Base-by-base conservation (phyloP, 2,113 vertebrate genomes). In the Strigops habroptila region DNA sequence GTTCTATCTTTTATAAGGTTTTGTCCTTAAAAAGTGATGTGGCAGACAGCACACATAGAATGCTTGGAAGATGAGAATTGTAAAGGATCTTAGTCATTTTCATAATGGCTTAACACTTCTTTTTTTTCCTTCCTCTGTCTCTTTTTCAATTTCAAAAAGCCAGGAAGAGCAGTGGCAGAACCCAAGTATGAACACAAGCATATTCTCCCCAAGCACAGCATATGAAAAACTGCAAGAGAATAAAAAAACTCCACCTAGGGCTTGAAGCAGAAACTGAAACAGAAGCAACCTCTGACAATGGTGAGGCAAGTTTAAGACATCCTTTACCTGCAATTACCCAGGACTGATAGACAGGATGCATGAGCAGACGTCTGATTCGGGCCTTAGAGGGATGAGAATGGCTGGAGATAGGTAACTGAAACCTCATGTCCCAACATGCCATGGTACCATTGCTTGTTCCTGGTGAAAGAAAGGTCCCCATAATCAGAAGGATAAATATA, bases 391-490 rank as follows among this genome's bases (percentile, higher is more conserved):
- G 99, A 82, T 99, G 99, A 67, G 98, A 98, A 97, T 99, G 99
- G 97, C 99, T 99, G 48, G 99, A 99, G 94, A 99, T 99, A 6
- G 99, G 99, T 43, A 99, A 97, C 97, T 99, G 99, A 97, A 99
- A 99, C 82, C 99, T 97, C 99, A 99, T 99, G 84, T 99, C 99
- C 99, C 99, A 99, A 97, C 99, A 99, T 0, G 99, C 99, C 99
- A 99, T 99, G 91, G 99, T 99, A 60, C 99, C 99, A 64, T 98
- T 99, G 98, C 99, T 99, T 4, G 99, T 99, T 41, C 99, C 99
- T 99, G 77, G 46, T 37, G 30, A 96, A 73, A 97, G 44, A 95
- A 88, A 91, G 73, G 70, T 86, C 28, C 22, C 16, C 35, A 53
- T 17, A 85, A 68, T 95, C 43, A 95, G 49, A 86, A 14, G 19